Evolutionary conservation across 1,140 invertebrate species (phyloP).

Genomic region (Papilio xuthus): DNA sequence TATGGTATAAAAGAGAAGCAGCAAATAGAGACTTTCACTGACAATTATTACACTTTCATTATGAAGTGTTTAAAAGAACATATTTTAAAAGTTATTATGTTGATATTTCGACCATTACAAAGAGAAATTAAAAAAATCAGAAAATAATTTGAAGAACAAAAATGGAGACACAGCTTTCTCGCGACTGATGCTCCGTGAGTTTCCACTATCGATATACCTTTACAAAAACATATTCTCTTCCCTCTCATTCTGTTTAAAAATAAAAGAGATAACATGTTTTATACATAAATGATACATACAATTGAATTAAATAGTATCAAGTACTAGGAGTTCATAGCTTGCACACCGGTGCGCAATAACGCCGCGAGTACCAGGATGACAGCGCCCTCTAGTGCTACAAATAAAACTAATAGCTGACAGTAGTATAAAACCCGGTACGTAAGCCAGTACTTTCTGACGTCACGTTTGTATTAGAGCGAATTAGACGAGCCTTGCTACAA

Average conservation of each 20-base stretch:
- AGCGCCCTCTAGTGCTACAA: not conserved
- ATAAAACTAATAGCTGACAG: conserved; percentile 17
- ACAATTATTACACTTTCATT: not conserved
- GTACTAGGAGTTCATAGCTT: conserved; percentile 21
- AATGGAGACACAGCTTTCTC: too few species aligned
- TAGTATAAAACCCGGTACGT: not conserved
- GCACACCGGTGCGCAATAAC: not conserved
- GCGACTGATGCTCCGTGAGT: too few species aligned
- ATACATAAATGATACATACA: not conserved
- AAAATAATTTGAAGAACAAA: too few species aligned
- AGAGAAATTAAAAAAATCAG: not conserved
- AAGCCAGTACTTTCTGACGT: not conserved
- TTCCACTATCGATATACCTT: too few species aligned
- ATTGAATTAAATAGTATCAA: not conserved
- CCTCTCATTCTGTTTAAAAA: too few species aligned
- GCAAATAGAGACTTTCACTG: conserved; percentile 14
- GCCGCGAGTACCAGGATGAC: conserved; percentile 11
- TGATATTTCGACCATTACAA: not conserved
- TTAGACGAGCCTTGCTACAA: not conserved
- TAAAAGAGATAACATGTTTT: not conserved
- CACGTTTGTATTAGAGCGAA: not conserved
- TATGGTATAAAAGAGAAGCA: conserved; percentile 52
- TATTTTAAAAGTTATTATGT: not conserved
- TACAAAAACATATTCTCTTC: not conserved
- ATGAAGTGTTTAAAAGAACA: not conserved